Evolutionary conservation across 2,113 vertebrate species (phyloP).

Genomic region (Salvelinus fontinalis): DNA sequence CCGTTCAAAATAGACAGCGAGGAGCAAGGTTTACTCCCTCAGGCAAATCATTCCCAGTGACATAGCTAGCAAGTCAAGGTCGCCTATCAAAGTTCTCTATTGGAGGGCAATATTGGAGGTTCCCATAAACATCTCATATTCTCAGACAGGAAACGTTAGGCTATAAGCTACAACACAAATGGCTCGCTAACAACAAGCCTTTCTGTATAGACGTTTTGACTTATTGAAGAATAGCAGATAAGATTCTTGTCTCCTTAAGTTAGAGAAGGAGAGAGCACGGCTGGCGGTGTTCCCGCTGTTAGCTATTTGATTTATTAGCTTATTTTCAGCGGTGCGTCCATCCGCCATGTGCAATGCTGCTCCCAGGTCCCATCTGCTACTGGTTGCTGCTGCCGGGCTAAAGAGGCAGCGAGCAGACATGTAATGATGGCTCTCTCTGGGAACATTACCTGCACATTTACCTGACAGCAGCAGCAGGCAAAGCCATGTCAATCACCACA

Average conservation of each 20-base stretch:
- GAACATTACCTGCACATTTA: background rate
- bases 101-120: background rate
- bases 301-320: slow-evolving; percentile 9
- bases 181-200: background rate
- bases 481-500: too few relatives aligned
- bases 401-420: background rate
- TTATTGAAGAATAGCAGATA: background rate
- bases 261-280: background rate
- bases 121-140: background rate
- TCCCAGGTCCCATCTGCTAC: background rate
- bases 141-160: background rate
- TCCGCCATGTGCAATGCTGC: background rate
- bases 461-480: too few relatives aligned
- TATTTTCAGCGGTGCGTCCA: background rate
- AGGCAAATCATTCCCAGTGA: background rate
- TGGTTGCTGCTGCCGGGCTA: background rate
- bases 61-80: background rate
- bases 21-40: background rate
- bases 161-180: background rate
- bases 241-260: background rate
- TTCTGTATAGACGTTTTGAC: background rate
- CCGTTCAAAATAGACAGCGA: background rate
- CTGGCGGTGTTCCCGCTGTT: background rate
- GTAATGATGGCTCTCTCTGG: background rate
- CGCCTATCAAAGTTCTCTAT: slow-evolving; percentile 3